Evolutionary conservation across 2,113 vertebrate species (phyloP).

Genomic region (Tachysurus fulvidraco): DNA sequence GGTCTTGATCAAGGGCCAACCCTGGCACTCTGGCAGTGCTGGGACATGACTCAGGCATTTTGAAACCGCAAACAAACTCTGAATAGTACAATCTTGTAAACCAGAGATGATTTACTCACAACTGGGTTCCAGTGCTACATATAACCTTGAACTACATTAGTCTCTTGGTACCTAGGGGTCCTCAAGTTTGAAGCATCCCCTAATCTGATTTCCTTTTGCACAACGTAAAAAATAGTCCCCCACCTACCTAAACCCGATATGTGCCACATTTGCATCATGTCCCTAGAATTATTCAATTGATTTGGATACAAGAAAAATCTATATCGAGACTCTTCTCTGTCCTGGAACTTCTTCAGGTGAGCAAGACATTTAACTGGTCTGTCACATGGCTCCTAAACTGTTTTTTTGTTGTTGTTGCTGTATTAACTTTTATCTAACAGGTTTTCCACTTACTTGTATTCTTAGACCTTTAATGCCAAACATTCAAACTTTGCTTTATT

Average conservation of each 20-base stretch:
- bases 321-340: neutral
- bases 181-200: neutral
- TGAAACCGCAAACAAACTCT: neutral
- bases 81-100: neutral
- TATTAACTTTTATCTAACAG: neutral
- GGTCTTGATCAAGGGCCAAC: neutral
- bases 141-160: neutral
- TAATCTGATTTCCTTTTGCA: neutral
- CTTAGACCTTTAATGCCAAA: neutral
- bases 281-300: neutral
- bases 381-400: neutral
- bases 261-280: neutral
- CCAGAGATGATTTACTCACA: neutral
- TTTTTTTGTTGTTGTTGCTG: neutral
- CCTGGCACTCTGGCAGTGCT: neutral
- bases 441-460: neutral
- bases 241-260: neutral
- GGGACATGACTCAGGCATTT: neutral
- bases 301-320: neutral
- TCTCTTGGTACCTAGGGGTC: neutral
- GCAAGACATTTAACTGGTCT: neutral
- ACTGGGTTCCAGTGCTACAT: neutral
- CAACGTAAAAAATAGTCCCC: neutral
- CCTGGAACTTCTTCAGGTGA: neutral
- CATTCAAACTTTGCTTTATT: neutral